phyloP scores from a whole-genome alignment of 2,888 invertebrate species.

The Allolobophora icterica region DNA sequence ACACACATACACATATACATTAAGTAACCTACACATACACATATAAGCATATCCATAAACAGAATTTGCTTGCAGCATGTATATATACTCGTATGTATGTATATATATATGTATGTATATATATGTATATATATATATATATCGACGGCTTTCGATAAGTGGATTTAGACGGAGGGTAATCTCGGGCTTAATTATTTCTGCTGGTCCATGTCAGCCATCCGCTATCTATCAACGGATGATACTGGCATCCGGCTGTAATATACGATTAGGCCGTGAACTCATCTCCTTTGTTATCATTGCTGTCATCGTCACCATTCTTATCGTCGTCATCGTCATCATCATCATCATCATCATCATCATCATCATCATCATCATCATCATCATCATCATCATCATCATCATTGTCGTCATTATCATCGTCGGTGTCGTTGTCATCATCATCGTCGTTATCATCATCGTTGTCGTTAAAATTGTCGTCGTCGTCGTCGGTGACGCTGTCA shows the following conservation, averaged over 20 bases:
- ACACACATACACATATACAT: no score
- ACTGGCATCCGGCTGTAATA: neutral
- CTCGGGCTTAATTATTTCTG: neutral
- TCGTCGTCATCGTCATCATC: neutral
- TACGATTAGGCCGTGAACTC: neutral
- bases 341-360: constrained; percentile 12
- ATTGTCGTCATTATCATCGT: neutral
- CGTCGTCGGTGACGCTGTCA: no score
- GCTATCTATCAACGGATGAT: neutral
- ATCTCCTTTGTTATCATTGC: constrained; percentile 28
- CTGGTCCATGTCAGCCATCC: neutral
- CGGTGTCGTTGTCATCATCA: no score
- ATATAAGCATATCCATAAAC: no score
- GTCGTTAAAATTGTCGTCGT: no score
- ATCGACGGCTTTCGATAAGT: neutral
- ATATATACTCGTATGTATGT: neutral
- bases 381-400: neutral
- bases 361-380: constrained; percentile 26
- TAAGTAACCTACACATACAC: no score
- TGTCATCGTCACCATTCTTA: constrained; percentile 24
- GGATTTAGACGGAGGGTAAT: neutral
- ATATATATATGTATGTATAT: neutral
- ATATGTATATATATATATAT: no score
- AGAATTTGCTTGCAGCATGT: no score
- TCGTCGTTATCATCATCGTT: no score